Evolutionary conservation across 2,888 invertebrate species (phyloP).

Genomic region (Kryphioiulus occultus): DNA sequence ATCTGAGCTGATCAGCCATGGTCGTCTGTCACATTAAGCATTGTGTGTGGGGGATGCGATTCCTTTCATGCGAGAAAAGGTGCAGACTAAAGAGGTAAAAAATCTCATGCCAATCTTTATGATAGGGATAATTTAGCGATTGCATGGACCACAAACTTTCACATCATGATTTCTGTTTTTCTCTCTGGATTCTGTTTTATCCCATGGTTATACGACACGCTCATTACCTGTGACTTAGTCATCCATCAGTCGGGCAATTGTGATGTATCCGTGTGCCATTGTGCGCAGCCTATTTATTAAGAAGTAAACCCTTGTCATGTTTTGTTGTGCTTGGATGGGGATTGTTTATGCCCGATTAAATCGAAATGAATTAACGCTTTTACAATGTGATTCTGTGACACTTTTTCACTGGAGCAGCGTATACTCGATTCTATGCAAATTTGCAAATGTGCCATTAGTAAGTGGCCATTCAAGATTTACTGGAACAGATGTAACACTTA

Average conservation of each 20-base stretch:
- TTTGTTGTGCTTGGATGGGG: slow-evolving; percentile 31
- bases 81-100: not conserved
- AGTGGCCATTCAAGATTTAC: not conserved
- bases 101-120: slow-evolving; percentile 26
- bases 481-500: not conserved
- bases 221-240: slow-evolving; percentile 31
- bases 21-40: slow-evolving; percentile 33
- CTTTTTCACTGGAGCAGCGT: not conserved
- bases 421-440: slow-evolving; percentile 17
- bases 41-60: not conserved
- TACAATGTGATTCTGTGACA: slow-evolving; percentile 18
- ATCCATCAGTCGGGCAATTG: slow-evolving; percentile 31
- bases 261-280: slow-evolving; percentile 31
- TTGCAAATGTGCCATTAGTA: slow-evolving; percentile 25
- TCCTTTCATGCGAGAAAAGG: slow-evolving; percentile 15
- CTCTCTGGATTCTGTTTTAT: slow-evolving; percentile 1
- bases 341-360: slow-evolving; percentile 31
- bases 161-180: slow-evolving; percentile 27
- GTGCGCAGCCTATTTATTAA: slow-evolving; percentile 10
- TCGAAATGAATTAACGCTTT: not conserved
- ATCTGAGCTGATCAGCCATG: not conserved
- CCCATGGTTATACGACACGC: slow-evolving; percentile 24
- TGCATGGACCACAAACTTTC: slow-evolving; percentile 26
- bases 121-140: slow-evolving; percentile 31
- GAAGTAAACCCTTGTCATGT: slow-evolving; percentile 31